These are phyloP conservation scores for Yponomeuta malinellus DNA, from an alignment of 2,888 invertebrate species.

Conservation along the genomic window DNA sequence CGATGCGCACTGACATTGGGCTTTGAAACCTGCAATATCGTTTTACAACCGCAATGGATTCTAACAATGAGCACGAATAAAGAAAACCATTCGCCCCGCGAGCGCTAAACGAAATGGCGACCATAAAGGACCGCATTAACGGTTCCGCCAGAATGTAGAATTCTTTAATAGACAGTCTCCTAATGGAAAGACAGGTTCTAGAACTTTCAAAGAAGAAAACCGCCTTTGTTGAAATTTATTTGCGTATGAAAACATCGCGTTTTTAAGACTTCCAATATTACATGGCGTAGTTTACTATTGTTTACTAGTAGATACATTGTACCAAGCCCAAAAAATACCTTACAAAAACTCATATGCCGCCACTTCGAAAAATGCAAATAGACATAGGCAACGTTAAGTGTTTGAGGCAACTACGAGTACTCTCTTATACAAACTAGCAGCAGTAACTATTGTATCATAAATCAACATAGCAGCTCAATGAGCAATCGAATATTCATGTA, in stretches of 20 bases:
- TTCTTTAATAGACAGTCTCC: not conserved
- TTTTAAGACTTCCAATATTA: not conserved
- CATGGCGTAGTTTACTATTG: not conserved
- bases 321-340: not conserved
- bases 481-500: constrained; percentile 53
- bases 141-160: constrained; percentile 1
- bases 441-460: constrained; percentile 26
- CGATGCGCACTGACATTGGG: constrained; percentile 72
- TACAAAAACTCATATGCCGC: not conserved
- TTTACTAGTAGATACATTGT: not conserved
- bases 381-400: not conserved
- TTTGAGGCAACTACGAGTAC: not conserved
- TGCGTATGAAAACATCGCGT: not conserved
- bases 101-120: constrained; percentile 7
- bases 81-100: not conserved
- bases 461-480: constrained; percentile 36
- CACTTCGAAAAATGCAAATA: not conserved
- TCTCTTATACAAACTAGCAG: constrained; percentile 4
- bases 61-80: not conserved
- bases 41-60: constrained; percentile 40
- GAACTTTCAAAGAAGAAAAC: not conserved
- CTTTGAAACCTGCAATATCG: constrained; percentile 68
- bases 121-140: constrained; percentile 1
- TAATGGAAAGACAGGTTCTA: not conserved
- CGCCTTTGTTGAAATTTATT: not conserved